A percentile compares a stretch with the other conserved stretches of the same genome.
Evolutionary conservation across 2,113 vertebrate genomes (phyloP).

Genomic region (Lonchura striata): DNA sequence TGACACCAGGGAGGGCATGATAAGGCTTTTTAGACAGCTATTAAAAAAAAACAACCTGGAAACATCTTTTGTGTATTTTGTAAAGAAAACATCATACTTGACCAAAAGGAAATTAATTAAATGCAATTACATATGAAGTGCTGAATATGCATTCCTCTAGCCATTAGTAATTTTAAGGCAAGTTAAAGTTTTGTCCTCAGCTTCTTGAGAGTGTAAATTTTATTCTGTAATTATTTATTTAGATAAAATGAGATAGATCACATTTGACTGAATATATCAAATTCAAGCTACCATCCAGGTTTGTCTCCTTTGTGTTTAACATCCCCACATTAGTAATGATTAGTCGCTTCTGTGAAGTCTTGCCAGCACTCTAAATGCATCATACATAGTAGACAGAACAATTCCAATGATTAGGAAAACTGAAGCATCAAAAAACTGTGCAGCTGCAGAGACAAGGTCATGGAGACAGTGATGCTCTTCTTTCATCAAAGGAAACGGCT

Average conservation of each 20-base stretch:
- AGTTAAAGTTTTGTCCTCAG: background rate
- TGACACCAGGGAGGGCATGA: background rate
- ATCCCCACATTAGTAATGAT: background rate
- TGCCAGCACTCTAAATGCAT: slow-evolving; percentile 14
- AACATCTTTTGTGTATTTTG: background rate
- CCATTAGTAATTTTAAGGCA: background rate
- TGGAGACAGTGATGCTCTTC: background rate
- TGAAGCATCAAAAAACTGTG: background rate
- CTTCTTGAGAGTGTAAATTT: background rate
- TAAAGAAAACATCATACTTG: background rate
- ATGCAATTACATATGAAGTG: background rate
- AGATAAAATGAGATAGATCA: background rate
- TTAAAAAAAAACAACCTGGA: background rate
- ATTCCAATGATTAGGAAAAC: slow-evolving; percentile 41
- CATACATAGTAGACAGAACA: background rate
- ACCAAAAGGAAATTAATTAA: background rate
- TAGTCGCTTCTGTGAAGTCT: background rate
- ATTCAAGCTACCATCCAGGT: background rate
- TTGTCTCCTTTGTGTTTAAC: background rate
- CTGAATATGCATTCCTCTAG: background rate
- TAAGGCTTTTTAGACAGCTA: background rate
- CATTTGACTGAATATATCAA: background rate
- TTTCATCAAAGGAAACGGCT: background rate
- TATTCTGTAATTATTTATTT: background rate
- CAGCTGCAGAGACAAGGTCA: slow-evolving; percentile 53